Conservation (phyloP, 2,113 vertebrate genomes). For the Regulus satrapa region DNA sequence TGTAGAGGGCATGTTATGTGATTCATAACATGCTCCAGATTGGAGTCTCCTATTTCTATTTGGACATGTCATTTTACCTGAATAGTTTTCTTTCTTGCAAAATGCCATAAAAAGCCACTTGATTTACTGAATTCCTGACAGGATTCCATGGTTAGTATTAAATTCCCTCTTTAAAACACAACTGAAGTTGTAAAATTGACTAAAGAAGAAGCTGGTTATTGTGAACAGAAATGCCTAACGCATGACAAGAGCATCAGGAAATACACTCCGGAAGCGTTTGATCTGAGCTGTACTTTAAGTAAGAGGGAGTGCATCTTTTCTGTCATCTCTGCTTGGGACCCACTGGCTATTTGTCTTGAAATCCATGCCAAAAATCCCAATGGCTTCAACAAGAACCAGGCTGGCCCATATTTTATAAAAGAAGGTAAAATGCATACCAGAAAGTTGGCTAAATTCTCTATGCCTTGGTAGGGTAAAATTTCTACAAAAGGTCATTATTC, state of each 20-base stretch:
- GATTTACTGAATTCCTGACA: constrained; percentile 19
- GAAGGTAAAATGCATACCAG: neutral
- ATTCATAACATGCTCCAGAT: neutral
- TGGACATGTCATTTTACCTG: constrained; percentile 16
- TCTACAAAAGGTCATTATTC: neutral
- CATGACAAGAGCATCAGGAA: neutral
- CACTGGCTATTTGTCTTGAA: neutral
- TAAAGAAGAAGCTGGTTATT: neutral
- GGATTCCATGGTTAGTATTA: constrained; percentile 4
- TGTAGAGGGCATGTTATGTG: constrained; percentile 5
- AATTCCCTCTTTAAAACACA: constrained; percentile 44
- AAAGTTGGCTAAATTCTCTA: neutral
- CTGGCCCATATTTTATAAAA: neutral
- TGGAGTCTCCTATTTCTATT: constrained; percentile 6
- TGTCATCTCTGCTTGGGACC: neutral
- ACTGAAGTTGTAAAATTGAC: constrained; percentile 5
- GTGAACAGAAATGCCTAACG: neutral
- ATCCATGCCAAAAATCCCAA: neutral
- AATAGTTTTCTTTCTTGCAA: constrained; percentile 27
- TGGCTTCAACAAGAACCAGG: neutral
- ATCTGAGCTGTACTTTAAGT: neutral
- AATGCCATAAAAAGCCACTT: constrained; percentile 1
- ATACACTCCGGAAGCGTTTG: neutral
- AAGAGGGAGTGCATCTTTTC: neutral
- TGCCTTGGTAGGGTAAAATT: neutral